phyloP scores from a whole-genome alignment of 2,888 invertebrate species.

The Erebia palarica region DNA sequence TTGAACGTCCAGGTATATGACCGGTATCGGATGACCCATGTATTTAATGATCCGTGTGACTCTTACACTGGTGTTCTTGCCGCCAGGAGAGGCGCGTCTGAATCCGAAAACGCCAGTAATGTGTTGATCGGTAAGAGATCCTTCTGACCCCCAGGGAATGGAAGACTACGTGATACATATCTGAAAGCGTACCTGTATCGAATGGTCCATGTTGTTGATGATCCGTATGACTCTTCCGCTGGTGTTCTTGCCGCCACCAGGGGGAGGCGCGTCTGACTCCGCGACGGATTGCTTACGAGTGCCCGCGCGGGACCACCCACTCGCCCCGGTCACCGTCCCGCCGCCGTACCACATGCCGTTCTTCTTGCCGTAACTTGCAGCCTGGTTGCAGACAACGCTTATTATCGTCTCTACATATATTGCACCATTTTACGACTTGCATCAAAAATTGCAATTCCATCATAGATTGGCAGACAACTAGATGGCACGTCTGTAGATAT shows the following conservation, averaged over 20 bases:
- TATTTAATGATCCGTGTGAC: slow-evolving; percentile 97
- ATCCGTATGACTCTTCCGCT: slow-evolving; percentile 95
- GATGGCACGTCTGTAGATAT: too few species aligned
- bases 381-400: neutral
- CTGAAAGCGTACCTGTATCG: slow-evolving; percentile 86
- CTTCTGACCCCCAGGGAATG: too few species aligned
- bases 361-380: slow-evolving; percentile 94
- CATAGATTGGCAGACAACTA: too few species aligned
- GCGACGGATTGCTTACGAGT: slow-evolving; percentile 92
- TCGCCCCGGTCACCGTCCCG: slow-evolving; percentile 77
- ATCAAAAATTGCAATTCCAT: too few species aligned
- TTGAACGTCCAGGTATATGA: slow-evolving; percentile 51
- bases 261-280: slow-evolving; percentile 89
- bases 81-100: slow-evolving; percentile 87
- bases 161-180: too few species aligned
- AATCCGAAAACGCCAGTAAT: slow-evolving; percentile 76
- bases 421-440: too few species aligned
- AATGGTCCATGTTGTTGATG: slow-evolving; percentile 96
- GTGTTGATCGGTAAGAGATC: too few species aligned
- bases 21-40: slow-evolving; percentile 94
- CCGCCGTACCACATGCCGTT: slow-evolving; percentile 93
- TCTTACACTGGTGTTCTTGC: slow-evolving; percentile 91
- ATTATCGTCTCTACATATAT: neutral
- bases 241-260: slow-evolving; percentile 86
- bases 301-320: slow-evolving; percentile 88